A percentile compares a stretch with the other conserved stretches of the same genome.
phyloP scores from a whole-genome alignment of 2,113 vertebrate species.

The Ophthalmolycus amberensis region DNA sequence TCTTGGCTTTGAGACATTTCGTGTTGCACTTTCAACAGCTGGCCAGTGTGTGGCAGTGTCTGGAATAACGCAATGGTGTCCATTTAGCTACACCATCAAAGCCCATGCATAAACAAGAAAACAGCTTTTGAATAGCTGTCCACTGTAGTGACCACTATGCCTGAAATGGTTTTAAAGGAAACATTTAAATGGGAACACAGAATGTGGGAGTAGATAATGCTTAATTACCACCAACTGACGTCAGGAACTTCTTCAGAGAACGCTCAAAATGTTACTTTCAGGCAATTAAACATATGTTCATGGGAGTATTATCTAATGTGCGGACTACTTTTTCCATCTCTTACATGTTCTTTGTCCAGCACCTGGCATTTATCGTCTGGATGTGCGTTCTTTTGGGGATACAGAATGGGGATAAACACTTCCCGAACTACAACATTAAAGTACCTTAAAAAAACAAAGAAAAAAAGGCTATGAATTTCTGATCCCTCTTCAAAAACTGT shows the following conservation, averaged over 20 bases:
- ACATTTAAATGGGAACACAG: too few relatives aligned
- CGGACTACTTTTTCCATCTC: background rate
- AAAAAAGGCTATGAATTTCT: background rate
- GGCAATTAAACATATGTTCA: background rate
- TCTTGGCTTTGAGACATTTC: too few relatives aligned
- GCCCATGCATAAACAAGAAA: background rate
- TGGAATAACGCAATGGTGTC: background rate
- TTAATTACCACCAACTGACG: too few relatives aligned
- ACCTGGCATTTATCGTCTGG: background rate
- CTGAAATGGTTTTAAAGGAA: background rate
- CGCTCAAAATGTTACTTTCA: too few relatives aligned
- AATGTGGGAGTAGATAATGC: too few relatives aligned
- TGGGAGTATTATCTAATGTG: background rate
- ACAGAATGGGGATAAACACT: background rate
- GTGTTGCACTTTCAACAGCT: too few relatives aligned
- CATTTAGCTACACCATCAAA: background rate
- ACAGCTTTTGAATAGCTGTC: background rate
- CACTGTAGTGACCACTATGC: background rate
- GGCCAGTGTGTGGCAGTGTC: too few relatives aligned
- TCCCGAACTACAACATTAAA: background rate
- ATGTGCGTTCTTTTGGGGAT: background rate
- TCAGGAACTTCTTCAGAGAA: too few relatives aligned
- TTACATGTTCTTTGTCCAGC: background rate
- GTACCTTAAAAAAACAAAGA: background rate
- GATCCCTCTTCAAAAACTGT: slow-evolving; percentile 23